Evolutionary conservation across 2,888 invertebrate genomes (phyloP).

Genomic region (Argyra leucocephala): DNA sequence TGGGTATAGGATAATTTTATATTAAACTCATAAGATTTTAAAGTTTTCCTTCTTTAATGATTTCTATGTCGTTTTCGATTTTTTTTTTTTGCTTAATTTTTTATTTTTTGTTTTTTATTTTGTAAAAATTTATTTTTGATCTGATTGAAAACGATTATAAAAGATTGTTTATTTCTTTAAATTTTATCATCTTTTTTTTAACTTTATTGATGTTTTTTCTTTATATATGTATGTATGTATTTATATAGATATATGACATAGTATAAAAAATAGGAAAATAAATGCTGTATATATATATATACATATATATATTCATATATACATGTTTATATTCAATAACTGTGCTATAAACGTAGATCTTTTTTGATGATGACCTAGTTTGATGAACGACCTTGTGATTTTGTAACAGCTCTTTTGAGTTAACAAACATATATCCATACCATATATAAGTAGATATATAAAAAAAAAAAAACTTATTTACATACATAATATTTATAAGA

Average conservation of each 20-base stretch:
- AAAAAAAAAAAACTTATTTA: no score
- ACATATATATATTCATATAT: no score
- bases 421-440: background rate
- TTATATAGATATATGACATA: no score
- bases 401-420: slow-evolving; percentile 14
- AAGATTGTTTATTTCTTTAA: background rate
- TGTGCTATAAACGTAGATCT: background rate
- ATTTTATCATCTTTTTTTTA: background rate
- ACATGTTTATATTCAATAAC: background rate
- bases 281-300: no score
- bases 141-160: background rate
- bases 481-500: background rate
- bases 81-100: no score
- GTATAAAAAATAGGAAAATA: no score
- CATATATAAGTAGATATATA: background rate
- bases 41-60: no score
- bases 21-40: no score
- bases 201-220: background rate
- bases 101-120: background rate
- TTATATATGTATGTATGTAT: background rate
- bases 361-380: slow-evolving; percentile 21
- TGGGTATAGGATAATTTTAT: no score
- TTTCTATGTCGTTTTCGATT: no score
- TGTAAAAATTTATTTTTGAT: background rate
- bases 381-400: slow-evolving; percentile 23